A percentile compares a stretch with the other conserved stretches of the same genome.
These are phyloP conservation scores for Hypocryptadius cinnamomeus DNA, from an alignment of 2,113 vertebrate genomes.

Conservation along the genomic window DNA sequence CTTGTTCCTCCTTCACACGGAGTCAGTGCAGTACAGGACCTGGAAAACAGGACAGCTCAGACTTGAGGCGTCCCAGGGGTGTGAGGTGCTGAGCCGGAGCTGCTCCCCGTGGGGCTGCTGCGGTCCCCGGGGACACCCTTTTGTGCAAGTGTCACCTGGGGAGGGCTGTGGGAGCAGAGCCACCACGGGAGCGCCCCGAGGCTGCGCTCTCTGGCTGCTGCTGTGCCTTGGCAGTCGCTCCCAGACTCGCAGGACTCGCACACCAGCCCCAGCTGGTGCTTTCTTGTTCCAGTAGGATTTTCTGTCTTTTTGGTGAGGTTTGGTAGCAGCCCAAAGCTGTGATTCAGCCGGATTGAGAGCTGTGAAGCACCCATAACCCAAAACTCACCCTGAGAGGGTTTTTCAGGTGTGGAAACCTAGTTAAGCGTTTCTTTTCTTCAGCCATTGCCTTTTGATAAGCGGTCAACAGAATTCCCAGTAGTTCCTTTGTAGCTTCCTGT, in stretches of 20 bases:
- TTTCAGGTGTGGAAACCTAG: neutral
- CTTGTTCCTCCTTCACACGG: too few relatives aligned
- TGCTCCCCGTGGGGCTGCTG: neutral
- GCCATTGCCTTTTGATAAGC: conserved; percentile 46
- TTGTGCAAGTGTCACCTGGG: rapidly evolving
- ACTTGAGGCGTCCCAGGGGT: too few relatives aligned
- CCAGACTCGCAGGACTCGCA: too few relatives aligned
- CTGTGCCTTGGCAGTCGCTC: neutral
- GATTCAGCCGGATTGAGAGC: neutral
- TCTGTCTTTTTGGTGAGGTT: neutral
- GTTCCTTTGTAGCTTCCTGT: conserved; percentile 64
- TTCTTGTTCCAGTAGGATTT: neutral
- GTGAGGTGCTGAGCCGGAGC: neutral
- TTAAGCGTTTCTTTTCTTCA: neutral
- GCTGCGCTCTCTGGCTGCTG: neutral
- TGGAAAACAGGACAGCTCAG: too few relatives aligned
- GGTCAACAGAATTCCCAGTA: conserved; percentile 42
- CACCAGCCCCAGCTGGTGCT: neutral
- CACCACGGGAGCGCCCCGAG: rapidly evolving
- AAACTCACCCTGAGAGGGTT: neutral
- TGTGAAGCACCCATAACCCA: rapidly evolving
- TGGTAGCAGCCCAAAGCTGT: rapidly evolving
- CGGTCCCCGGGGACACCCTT: rapidly evolving
- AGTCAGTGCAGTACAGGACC: too few relatives aligned
- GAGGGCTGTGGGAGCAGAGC: neutral